Evolutionary conservation across 2,888 invertebrate genomes (phyloP), one percentile per base, ranked within the genome.

Genomic region (Galeopsomyia nigrocyanea): DNA sequence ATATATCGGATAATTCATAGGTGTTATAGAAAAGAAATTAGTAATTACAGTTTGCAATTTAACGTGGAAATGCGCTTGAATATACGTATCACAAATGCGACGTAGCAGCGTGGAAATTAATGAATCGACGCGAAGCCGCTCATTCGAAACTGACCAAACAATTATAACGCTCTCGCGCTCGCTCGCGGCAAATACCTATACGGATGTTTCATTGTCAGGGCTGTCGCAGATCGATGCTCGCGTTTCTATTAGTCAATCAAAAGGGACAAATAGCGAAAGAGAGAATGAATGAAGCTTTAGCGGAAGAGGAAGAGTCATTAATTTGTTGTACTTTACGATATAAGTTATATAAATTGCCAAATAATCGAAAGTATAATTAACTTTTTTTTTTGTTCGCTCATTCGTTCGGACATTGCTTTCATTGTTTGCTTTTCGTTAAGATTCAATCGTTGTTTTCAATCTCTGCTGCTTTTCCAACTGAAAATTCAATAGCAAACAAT

Each of bases 351-450:
- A 3, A 7, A 26, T 39, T 39, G 39, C 39, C 2, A 39, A 39
- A 39, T 65, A 68, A 55, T 46, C 13, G 19, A 26, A 19, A 9
- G 69, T 39, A 79, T 77, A 78, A 76, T 76, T 74, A 72, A 75
- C 78, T 78, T 78, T 78, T 74, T 77, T 76, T 77, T 76, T 75
- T 72, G 62, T 64, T 39, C 71, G 73, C 22, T 31, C 67, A 75
- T 76, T 13, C 51, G 76, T 76, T 13, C 51, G n/a, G 17, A 53
- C 16, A 17, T 60, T 46, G 62, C 17, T 50, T 13, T 31, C 53
- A n/a, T 53, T 58, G 72, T 75, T 77, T 76, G 22, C 69, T 21
- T 39, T n/a, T 68, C 46, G 31, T 64, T 55, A 76, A 74, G 55
- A 39, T 74, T 53, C 74, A 62, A 75, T 72, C 70, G 65, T 19